Conservation (phyloP, 2,113 vertebrate species). For the Cettia cetti region DNA sequence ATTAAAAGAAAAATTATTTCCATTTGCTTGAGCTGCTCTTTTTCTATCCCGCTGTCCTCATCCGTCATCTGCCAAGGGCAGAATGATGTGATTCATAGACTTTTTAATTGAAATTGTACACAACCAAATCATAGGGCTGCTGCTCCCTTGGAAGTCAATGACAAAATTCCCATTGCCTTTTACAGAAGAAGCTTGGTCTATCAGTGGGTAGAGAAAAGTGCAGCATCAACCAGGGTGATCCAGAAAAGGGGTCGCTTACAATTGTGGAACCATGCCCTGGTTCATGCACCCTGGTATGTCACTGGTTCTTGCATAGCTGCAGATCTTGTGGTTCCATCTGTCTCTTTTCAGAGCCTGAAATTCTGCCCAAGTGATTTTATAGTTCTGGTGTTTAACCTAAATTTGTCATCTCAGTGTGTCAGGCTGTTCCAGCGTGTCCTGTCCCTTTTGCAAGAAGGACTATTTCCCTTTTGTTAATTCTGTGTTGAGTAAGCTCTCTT, state of each 20-base stretch:
- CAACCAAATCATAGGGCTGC: constrained; percentile 15
- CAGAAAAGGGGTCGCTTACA: neutral
- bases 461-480: neutral
- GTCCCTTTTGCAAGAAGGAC: neutral
- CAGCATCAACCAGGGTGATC: neutral
- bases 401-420: neutral
- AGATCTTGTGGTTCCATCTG: neutral
- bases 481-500: neutral
- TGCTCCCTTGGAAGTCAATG: constrained; percentile 22
- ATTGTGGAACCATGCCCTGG: neutral
- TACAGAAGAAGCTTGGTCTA: neutral
- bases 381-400: neutral
- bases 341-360: neutral
- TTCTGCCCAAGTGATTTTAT: neutral
- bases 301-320: neutral
- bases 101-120: constrained; percentile 40
- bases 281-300: neutral
- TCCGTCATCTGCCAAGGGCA: constrained; percentile 33
- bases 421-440: neutral
- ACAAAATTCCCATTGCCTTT: constrained; percentile 28
- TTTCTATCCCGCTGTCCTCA: constrained; percentile 49
- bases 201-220: neutral
- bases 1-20: constrained; percentile 41
- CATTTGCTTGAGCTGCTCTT: constrained; percentile 34
- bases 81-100: constrained; percentile 30